Conservation (phyloP, 37 sponge, comb jelly and placozoan species). For the Beroe ovata region DNA sequence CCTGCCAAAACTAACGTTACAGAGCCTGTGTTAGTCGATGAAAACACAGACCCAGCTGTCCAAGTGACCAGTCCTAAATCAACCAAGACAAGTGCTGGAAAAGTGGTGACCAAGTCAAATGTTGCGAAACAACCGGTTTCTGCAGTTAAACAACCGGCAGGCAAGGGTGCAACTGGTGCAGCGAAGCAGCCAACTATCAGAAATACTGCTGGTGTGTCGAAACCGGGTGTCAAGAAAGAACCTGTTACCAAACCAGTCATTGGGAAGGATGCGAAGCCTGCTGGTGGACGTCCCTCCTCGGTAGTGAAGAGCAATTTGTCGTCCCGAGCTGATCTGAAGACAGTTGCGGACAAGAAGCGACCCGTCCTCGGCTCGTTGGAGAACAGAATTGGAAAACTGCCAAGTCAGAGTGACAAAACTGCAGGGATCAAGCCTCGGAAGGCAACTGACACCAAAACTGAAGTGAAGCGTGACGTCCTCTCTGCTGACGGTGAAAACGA, state of each 20-base stretch:
- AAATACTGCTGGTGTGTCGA: not conserved
- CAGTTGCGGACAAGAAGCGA: not conserved
- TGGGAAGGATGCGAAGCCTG: not conserved
- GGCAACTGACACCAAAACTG: not conserved
- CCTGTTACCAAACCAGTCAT: not conserved
- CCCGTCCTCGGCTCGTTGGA: conserved; percentile 25
- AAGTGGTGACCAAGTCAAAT: not conserved
- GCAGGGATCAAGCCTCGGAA: not conserved
- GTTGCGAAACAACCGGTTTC: not conserved
- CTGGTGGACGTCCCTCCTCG: not conserved
- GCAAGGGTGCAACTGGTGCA: not conserved
- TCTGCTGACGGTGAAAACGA: not conserved
- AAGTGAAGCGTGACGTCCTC: not conserved
- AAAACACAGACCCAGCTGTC: not conserved
- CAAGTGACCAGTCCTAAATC: not conserved
- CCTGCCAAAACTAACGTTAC: not conserved
- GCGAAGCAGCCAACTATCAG: not conserved
- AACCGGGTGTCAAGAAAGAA: not conserved
- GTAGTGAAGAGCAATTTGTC: not conserved
- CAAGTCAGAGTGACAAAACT: not conserved
- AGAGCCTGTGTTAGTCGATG: not conserved
- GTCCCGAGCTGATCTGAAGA: not conserved
- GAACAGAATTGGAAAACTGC: not conserved
- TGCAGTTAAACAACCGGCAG: not conserved
- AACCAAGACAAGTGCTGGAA: not conserved